Conservation (phyloP, 2,113 vertebrate genomes). For the Trogon surrucura region DNA sequence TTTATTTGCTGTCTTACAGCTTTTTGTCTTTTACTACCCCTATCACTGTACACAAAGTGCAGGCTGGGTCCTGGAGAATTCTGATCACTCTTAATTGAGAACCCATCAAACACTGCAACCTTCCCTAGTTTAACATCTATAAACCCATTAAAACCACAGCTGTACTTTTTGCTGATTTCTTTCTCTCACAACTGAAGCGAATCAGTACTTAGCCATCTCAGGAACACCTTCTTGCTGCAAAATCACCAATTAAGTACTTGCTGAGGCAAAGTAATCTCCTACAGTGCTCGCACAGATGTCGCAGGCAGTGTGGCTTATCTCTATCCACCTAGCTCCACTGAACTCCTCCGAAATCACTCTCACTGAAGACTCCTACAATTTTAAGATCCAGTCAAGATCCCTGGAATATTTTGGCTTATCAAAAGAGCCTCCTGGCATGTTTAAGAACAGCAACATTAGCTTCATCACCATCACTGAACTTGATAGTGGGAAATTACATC, state of each 20-base stretch:
- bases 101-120: neutral
- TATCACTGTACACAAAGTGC: neutral
- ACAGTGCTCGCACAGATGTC: neutral
- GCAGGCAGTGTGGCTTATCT: neutral
- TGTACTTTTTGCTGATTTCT: neutral
- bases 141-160: neutral
- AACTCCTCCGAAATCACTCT: neutral
- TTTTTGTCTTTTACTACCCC: neutral
- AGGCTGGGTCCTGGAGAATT: neutral
- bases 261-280: neutral
- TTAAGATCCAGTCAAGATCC: neutral
- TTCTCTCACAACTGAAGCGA: neutral
- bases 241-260: neutral
- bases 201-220: neutral
- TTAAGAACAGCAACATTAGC: neutral
- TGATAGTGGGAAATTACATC: slow-evolving; percentile 23
- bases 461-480: neutral
- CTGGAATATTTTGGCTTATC: slow-evolving; percentile 31
- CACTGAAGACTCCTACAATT: neutral
- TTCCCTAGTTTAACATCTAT: neutral
- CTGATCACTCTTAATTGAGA: neutral
- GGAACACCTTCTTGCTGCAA: neutral
- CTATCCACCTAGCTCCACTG: neutral
- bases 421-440: slow-evolving; percentile 10
- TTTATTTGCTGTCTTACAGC: neutral